These are phyloP conservation scores for Ceraclea dissimilis DNA, from an alignment of 2,888 invertebrate genomes.

Conservation along the genomic window DNA sequence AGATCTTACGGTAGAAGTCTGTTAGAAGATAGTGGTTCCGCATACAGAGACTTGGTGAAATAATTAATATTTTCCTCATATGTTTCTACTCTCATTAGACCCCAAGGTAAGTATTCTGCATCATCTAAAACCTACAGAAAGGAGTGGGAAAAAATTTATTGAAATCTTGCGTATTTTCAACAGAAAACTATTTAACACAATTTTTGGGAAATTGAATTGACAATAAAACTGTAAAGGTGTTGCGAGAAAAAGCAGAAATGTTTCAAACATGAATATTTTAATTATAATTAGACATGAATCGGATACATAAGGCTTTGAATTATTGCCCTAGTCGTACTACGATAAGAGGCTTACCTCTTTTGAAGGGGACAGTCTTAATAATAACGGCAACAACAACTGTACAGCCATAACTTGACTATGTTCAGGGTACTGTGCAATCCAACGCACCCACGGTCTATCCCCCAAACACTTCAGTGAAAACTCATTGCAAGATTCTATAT, in stretches of 20 bases:
- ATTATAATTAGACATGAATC: too few species aligned
- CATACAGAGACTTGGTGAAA: slow-evolving; percentile 36
- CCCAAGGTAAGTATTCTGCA: slow-evolving; percentile 38
- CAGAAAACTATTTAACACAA: too few species aligned
- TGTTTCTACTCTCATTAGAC: slow-evolving; percentile 32
- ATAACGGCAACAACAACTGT: slow-evolving; percentile 14
- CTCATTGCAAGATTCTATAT: slow-evolving; percentile 13
- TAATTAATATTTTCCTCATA: slow-evolving; percentile 34
- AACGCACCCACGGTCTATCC: slow-evolving; percentile 12
- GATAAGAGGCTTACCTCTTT: background rate
- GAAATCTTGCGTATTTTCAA: too few species aligned
- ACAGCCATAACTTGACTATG: slow-evolving; percentile 11
- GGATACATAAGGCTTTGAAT: too few species aligned
- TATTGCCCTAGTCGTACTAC: too few species aligned
- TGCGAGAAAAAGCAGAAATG: too few species aligned
- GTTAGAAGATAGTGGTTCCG: slow-evolving; percentile 24
- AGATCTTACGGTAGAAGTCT: slow-evolving; percentile 22
- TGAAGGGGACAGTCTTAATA: slow-evolving; percentile 14
- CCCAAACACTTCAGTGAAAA: slow-evolving; percentile 21
- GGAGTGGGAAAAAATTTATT: too few species aligned
- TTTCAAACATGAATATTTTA: too few species aligned
- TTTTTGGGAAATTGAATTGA: too few species aligned
- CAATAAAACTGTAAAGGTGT: too few species aligned
- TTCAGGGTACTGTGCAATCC: slow-evolving; percentile 13
- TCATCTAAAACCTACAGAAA: slow-evolving; percentile 29